Percentiles rank a stretch among this genome's conserved stretches.
Evolutionary conservation across 2,797 vertebrate genomes (phyloP).

Genomic region (Coendou prehensilis): DNA sequence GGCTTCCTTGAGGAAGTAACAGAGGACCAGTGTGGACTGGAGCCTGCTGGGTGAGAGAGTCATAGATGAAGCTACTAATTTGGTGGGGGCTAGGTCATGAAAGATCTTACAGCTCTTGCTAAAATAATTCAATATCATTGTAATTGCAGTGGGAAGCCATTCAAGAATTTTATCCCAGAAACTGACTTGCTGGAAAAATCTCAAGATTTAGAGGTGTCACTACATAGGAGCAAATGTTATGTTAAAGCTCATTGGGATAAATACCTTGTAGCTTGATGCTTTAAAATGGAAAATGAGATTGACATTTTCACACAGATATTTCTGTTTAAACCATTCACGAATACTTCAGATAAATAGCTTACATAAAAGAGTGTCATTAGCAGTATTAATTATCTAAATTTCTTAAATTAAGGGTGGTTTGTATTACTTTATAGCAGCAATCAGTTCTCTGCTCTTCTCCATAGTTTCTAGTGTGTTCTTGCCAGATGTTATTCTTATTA

Average conservation of each 20-base stretch:
- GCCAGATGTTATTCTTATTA: constrained; percentile 87
- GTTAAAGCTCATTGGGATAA: constrained; percentile 57
- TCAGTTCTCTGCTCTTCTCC: constrained; percentile 83
- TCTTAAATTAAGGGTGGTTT: constrained; percentile 86
- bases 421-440: constrained; percentile 76
- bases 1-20: neutral
- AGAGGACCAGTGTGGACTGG: neutral
- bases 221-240: neutral
- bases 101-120: neutral
- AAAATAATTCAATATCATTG: constrained; percentile 32
- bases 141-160: neutral
- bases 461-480: constrained; percentile 74
- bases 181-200: constrained; percentile 3
- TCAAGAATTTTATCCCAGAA: constrained; percentile 31
- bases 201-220: neutral
- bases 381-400: constrained; percentile 84
- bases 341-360: constrained; percentile 82
- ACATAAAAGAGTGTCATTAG: constrained; percentile 84
- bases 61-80: neutral
- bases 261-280: constrained; percentile 66
- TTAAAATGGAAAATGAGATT: constrained; percentile 79
- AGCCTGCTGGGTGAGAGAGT: neutral
- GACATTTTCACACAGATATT: constrained; percentile 71
- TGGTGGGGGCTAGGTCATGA: neutral
- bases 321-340: constrained; percentile 78